Base-by-base conservation (phyloP, 1,140 invertebrate genomes). In the Euwallacea similis region DNA sequence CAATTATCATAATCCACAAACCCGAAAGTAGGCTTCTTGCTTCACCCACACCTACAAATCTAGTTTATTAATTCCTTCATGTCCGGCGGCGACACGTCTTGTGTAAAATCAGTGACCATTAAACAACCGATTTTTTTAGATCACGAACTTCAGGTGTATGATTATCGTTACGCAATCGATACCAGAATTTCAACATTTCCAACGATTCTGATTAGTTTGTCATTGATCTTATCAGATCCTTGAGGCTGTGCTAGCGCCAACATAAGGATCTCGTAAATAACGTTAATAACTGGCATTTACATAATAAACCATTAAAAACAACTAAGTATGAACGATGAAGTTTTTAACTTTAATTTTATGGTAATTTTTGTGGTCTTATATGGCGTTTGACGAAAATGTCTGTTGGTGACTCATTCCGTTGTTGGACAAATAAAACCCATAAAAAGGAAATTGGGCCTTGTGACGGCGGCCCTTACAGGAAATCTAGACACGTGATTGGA, bases 81-180 rank as follows among this genome's bases (percentile, higher is more conserved):
- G 15, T 66, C 53, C 21, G 21, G 53, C 50, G 64, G 64, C 64
- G 21, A 58, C 53, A 56, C 46, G 46, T 50, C 50, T 66, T 66
- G 64, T 66, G 42, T 58, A 44, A 66, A 55, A 66, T 58, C 54
- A 58, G 53, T 58, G 64, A 66, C 64, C 64, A 66, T 66, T 66
- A 66, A 66, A 66, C 56, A 53, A 66, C 54, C 42, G 33, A 56
- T 54, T 21, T 66, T 65, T 66, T 66, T 58, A 66, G 64, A 66
- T 66, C 64, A 66, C 64, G 64, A 66, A 66, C 42, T 66, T 66
- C 64, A 66, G 64, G 64, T 66, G 64, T 55, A 66, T 66, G 54
- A 66, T 55, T 66, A 56, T 64, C 10, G 46, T 66, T 66, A 11
- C 64, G 64, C 53, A 66, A 66, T 8, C 53, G 64, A 66, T 66